These are phyloP conservation scores for Ispidina picta DNA, from an alignment of 2,797 vertebrate genomes.

Conservation along the genomic window DNA sequence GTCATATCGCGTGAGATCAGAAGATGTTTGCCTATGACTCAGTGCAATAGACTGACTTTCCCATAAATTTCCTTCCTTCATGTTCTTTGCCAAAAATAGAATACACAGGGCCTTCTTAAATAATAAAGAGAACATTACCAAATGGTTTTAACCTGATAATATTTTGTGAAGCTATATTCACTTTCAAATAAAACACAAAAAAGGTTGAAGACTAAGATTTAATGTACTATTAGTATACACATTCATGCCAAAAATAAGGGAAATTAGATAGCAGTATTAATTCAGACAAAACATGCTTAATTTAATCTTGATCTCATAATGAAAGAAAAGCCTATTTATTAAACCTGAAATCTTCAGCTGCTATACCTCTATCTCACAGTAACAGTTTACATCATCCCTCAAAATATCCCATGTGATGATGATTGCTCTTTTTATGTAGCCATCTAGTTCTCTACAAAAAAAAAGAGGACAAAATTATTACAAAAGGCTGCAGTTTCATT, in stretches of 20 bases:
- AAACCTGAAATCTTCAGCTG: background rate
- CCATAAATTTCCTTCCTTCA: background rate
- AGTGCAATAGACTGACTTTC: background rate
- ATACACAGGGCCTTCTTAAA: background rate
- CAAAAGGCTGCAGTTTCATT: background rate
- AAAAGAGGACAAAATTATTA: background rate
- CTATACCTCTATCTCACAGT: background rate
- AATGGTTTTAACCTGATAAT: background rate
- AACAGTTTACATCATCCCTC: background rate
- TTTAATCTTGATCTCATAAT: background rate
- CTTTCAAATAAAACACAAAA: background rate
- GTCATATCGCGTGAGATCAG: background rate
- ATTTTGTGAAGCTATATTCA: background rate
- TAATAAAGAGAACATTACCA: background rate
- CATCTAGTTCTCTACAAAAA: background rate
- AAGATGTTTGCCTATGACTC: conserved; percentile 11
- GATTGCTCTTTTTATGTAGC: background rate
- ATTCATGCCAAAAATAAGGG: background rate
- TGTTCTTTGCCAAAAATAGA: background rate
- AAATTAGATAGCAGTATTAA: background rate
- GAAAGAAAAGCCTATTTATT: background rate
- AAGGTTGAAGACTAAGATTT: background rate
- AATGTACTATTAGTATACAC: background rate
- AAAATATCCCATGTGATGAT: background rate
- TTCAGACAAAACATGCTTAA: background rate